These are phyloP conservation scores for Perccottus glenii DNA, from an alignment of 2,113 vertebrate genomes.

Conservation along the genomic window DNA sequence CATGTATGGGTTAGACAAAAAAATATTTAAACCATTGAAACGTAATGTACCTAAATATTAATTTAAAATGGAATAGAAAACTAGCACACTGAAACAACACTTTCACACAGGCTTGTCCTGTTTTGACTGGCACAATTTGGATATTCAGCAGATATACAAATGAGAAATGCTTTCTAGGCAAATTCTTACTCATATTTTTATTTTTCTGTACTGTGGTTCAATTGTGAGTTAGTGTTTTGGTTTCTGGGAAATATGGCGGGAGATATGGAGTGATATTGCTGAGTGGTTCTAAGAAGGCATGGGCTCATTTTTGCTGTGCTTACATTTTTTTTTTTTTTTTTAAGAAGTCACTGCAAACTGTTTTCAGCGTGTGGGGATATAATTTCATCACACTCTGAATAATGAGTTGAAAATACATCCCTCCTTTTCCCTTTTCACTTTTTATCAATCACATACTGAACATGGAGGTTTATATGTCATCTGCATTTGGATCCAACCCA, in stretches of 20 bases:
- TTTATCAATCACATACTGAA: constrained; percentile 14
- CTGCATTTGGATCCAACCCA: neutral
- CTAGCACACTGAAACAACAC: too few species aligned
- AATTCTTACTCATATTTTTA: constrained; percentile 15
- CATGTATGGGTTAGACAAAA: too few species aligned
- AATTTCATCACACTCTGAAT: constrained; percentile 57
- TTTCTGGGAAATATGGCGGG: constrained; percentile 16
- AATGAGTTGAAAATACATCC: constrained; percentile 50
- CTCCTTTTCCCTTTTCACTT: neutral
- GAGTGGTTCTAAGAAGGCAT: constrained; percentile 35
- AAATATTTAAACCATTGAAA: too few species aligned
- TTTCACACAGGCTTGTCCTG: neutral
- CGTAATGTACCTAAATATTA: too few species aligned
- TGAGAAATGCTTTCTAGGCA: neutral
- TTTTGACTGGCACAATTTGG: neutral
- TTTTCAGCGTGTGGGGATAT: constrained; percentile 40
- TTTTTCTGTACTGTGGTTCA: constrained; percentile 12
- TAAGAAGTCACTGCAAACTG: constrained; percentile 40
- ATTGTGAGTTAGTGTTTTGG: constrained; percentile 1
- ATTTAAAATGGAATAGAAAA: too few species aligned
- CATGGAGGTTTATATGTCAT: neutral
- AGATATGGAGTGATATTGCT: constrained; percentile 49
- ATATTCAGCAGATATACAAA: neutral
- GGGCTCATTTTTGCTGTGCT: constrained; percentile 49
- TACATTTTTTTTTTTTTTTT: constrained; percentile 11